A percentile compares a stretch with the other conserved stretches of the same genome.
These are phyloP conservation scores for Dascyllus trimaculatus DNA, from an alignment of 2,113 vertebrate genomes.

Conservation along the genomic window DNA sequence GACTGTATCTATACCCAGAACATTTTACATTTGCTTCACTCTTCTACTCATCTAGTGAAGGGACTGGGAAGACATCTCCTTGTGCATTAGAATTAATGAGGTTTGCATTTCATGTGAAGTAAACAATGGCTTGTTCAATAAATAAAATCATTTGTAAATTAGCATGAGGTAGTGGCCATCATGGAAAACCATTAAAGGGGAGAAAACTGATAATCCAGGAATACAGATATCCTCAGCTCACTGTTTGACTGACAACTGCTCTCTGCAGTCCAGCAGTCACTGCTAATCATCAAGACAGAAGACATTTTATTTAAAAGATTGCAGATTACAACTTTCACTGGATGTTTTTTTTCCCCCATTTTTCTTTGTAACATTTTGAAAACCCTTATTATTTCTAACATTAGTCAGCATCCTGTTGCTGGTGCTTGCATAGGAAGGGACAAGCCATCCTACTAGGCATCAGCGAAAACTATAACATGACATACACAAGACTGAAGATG, in stretches of 20 bases:
- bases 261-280: conserved; percentile 1
- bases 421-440: no score
- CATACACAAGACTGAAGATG: no score
- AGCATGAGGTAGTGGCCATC: background rate
- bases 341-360: background rate
- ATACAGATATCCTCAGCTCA: background rate
- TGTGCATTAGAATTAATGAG: conserved; percentile 6
- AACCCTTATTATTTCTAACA: no score
- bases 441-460: no score
- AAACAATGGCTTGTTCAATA: conserved; percentile 8
- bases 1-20: conserved; percentile 1
- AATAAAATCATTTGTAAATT: conserved; percentile 1
- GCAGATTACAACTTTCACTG: conserved; percentile 3
- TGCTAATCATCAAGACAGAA: conserved; percentile 15
- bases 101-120: conserved; percentile 2
- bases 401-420: no score
- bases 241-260: conserved; percentile 19
- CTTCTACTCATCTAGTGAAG: conserved; percentile 4
- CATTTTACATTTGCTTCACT: background rate
- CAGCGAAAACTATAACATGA: no score
- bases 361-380: background rate
- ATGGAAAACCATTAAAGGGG: background rate
- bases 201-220: background rate
- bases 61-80: background rate
- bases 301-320: background rate